Evolutionary conservation across 2,888 invertebrate species (phyloP).

Genomic region (Nycteola revayana): DNA sequence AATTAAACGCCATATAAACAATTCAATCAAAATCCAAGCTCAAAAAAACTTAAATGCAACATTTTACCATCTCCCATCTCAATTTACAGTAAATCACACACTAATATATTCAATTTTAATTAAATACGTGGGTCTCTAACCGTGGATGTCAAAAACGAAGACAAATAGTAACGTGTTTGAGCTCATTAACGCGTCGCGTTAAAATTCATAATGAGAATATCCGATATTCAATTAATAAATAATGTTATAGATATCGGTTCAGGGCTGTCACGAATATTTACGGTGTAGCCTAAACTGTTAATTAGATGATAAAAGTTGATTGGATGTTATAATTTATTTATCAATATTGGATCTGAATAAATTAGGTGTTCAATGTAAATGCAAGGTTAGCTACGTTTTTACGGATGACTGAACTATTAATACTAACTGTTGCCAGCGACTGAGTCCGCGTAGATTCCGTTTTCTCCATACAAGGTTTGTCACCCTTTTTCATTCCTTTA

Average conservation of each 20-base stretch:
- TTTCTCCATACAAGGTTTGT: too few species aligned
- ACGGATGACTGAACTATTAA: too few species aligned
- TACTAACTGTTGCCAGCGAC: too few species aligned
- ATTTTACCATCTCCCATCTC: slow-evolving; percentile 24
- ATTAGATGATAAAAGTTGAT: too few species aligned
- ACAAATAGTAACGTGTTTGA: slow-evolving; percentile 58
- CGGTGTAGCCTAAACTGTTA: too few species aligned
- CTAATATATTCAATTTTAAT: slow-evolving; percentile 58
- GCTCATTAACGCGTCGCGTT: slow-evolving; percentile 65
- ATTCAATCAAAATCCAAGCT: slow-evolving; percentile 13
- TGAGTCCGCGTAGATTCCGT: too few species aligned
- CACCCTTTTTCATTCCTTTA: too few species aligned
- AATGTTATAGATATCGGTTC: slow-evolving; percentile 47
- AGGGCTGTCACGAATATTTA: slow-evolving; percentile 19
- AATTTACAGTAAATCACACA: slow-evolving; percentile 58
- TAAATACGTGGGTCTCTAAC: slow-evolving; percentile 51
- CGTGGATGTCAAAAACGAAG: slow-evolving; percentile 62
- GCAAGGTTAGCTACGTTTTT: too few species aligned
- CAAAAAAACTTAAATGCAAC: slow-evolving; percentile 13
- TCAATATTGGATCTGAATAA: too few species aligned
- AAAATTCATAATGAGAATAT: slow-evolving; percentile 72
- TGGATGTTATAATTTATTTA: too few species aligned
- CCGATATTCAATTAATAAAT: slow-evolving; percentile 73
- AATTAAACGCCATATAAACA: slow-evolving; percentile 4
- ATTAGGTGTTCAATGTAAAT: too few species aligned